Conservation (phyloP, 64 coral and sea anemone genomes). For the Actinia equina region DNA sequence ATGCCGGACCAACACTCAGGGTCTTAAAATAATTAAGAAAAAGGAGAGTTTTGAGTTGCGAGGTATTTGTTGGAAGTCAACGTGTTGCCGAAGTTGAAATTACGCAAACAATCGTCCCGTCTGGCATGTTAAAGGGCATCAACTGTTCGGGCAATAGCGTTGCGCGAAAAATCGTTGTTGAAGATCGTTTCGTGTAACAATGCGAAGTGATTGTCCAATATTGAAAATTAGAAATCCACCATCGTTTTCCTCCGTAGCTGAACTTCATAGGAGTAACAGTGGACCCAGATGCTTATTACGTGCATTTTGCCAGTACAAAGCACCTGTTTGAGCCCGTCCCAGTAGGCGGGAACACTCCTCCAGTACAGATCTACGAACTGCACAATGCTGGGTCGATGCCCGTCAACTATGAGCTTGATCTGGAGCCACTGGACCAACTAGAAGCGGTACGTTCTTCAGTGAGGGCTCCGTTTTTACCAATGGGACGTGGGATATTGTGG, state of each 20-base stretch:
- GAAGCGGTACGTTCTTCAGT: conserved; percentile 53
- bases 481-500: no score
- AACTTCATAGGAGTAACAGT: conserved; percentile 98
- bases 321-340: conserved; percentile 87
- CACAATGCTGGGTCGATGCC: conserved; percentile 81
- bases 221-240: not conserved
- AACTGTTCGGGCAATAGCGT: no score
- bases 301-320: conserved; percentile 81
- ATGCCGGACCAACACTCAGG: no score
- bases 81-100: no score
- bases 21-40: no score
- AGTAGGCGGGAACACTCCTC: conserved; percentile 77
- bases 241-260: conserved; percentile 22
- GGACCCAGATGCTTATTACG: conserved; percentile 67
- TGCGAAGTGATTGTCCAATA: not conserved
- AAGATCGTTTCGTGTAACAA: no score
- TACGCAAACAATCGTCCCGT: no score
- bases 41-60: no score
- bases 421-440: conserved; percentile 74
- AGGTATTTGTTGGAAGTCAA: no score
- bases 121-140: no score
- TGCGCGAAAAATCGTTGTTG: no score
- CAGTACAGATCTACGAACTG: conserved; percentile 89
- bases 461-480: no score
- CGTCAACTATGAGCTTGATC: conserved; percentile 84